Percentiles rank a stretch among this genome's conserved stretches.
phyloP scores from a whole-genome alignment of 2,113 vertebrate species.

The Rana temporaria region DNA sequence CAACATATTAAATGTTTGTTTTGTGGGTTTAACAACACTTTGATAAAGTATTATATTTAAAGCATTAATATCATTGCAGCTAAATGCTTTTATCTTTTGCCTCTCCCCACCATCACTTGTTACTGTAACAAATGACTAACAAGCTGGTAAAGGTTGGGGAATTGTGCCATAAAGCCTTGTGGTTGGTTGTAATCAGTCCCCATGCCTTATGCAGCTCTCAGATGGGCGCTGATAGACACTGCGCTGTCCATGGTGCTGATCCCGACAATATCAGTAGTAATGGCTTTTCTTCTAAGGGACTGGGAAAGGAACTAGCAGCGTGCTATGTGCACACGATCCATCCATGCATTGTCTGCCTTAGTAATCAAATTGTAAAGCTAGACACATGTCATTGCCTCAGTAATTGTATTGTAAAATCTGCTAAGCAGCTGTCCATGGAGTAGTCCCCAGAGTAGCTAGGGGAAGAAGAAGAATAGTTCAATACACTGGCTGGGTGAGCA shows the following conservation, averaged over 20 bases:
- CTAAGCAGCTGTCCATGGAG: slow-evolving; percentile 19
- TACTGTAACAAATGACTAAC: no score
- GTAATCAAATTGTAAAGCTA: neutral
- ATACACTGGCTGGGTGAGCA: neutral
- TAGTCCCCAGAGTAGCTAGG: neutral
- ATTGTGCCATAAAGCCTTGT: neutral
- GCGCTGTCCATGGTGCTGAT: slow-evolving; percentile 52
- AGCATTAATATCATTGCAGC: no score
- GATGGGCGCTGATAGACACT: neutral
- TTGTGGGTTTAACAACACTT: no score
- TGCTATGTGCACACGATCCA: neutral
- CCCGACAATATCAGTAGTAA: neutral
- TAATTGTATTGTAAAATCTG: slow-evolving; percentile 20
- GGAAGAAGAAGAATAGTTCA: slow-evolving; percentile 18
- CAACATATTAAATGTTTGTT: no score
- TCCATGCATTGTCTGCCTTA: neutral
- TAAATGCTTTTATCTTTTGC: no score
- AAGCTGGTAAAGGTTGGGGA: no score
- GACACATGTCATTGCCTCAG: slow-evolving; percentile 8
- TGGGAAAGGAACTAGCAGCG: neutral
- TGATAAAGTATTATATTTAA: no score
- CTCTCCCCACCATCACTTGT: no score
- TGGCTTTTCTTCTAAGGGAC: neutral
- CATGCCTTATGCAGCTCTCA: neutral
- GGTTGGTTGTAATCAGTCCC: slow-evolving; percentile 17